phyloP scores from a whole-genome alignment of 2,113 vertebrate genomes.

The Agelaius tricolor region DNA sequence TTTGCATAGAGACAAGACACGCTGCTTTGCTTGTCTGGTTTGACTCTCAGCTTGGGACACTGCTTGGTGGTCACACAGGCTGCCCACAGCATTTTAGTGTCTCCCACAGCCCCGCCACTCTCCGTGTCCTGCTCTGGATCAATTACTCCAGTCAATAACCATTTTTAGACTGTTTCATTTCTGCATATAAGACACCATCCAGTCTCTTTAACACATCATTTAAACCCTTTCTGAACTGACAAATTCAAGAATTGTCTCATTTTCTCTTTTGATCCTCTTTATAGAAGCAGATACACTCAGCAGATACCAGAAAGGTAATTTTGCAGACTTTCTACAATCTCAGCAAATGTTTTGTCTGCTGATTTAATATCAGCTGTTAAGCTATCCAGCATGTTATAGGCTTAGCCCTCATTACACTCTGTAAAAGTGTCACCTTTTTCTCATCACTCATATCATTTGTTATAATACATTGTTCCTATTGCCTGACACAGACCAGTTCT shows the following conservation, averaged over 20 bases:
- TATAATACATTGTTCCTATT: background rate
- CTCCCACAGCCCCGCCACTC: fast-evolving
- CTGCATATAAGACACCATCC: background rate
- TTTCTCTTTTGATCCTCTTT: background rate
- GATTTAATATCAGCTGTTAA: conserved; percentile 48
- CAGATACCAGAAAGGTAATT: conserved; percentile 25
- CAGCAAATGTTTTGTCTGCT: conserved; percentile 52
- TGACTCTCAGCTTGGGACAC: background rate
- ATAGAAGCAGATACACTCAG: background rate
- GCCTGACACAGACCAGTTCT: background rate
- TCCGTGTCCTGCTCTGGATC: background rate
- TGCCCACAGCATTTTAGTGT: background rate
- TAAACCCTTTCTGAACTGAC: background rate
- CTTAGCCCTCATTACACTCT: conserved; percentile 20
- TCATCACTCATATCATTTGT: background rate
- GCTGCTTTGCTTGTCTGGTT: background rate
- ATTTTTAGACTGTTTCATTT: background rate
- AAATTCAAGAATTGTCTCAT: conserved; percentile 11
- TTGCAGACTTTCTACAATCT: conserved; percentile 28
- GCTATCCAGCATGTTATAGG: background rate
- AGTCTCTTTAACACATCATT: conserved; percentile 12
- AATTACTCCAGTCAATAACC: conserved; percentile 34
- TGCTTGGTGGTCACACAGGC: background rate
- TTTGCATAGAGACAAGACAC: background rate
- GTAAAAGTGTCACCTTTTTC: background rate